phyloP scores from a whole-genome alignment of 2,888 invertebrate species.

The Hipparchia semele region DNA sequence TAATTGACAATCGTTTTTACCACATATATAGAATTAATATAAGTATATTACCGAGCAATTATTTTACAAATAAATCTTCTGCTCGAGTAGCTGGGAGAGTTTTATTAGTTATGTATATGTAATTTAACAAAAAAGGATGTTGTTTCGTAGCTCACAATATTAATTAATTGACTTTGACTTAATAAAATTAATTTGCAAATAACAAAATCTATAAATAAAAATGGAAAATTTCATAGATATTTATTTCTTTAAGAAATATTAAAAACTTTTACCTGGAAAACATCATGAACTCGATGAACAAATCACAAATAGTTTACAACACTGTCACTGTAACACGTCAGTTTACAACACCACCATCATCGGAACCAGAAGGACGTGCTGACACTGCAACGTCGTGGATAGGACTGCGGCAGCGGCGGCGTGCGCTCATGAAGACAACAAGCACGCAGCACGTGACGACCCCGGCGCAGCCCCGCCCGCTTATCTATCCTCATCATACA shows the following conservation, averaged over 20 bases:
- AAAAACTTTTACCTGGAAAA: constrained; percentile 58
- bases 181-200: not conserved
- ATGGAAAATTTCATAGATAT: no score
- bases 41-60: no score
- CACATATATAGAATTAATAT: not conserved
- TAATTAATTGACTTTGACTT: not conserved
- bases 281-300: constrained; percentile 54
- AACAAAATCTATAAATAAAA: not conserved
- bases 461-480: constrained; percentile 35
- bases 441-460: constrained; percentile 48
- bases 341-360: constrained; percentile 21
- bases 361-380: constrained; percentile 51
- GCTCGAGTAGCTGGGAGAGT: not conserved
- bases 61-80: not conserved
- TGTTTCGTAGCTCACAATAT: not conserved
- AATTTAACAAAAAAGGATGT: no score
- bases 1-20: not conserved
- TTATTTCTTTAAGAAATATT: not conserved
- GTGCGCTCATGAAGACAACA: constrained; percentile 61
- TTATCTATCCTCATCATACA: constrained; percentile 11
- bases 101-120: not conserved
- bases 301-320: constrained; percentile 39
- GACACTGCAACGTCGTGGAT: constrained; percentile 56
- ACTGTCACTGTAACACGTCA: constrained; percentile 35
- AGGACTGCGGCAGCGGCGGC: constrained; percentile 57